These are phyloP conservation scores for Rhopalosiphum maidis DNA, from an alignment of 1,140 invertebrate genomes.

Conservation along the genomic window DNA sequence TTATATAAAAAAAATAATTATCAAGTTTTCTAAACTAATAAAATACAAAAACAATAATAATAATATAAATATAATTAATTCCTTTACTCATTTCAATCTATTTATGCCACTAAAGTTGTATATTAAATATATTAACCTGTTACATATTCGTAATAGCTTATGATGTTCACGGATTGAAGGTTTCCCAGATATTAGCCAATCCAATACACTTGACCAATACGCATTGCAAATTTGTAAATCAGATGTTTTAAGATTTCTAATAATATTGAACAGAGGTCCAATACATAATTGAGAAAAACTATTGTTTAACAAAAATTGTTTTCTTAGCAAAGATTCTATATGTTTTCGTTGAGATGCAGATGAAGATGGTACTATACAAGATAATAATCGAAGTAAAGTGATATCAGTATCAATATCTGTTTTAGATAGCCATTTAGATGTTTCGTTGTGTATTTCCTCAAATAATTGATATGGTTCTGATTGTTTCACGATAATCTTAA, in stretches of 20 bases:
- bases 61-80: background rate
- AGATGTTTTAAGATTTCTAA: slow-evolving; percentile 51
- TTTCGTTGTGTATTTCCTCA: slow-evolving; percentile 32
- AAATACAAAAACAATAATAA: background rate
- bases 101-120: background rate
- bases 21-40: background rate
- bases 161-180: background rate
- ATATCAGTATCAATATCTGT: slow-evolving; percentile 39
- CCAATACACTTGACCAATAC: slow-evolving; percentile 49
- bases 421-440: slow-evolving; percentile 46
- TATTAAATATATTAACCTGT: slow-evolving; percentile 21
- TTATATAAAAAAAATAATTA: background rate
- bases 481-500: slow-evolving; percentile 48
- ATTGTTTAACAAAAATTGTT: slow-evolving; percentile 49
- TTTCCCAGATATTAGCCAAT: slow-evolving; percentile 33
- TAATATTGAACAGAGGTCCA: slow-evolving; percentile 44
- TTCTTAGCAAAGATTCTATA: slow-evolving; percentile 24
- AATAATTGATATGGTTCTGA: slow-evolving; percentile 47
- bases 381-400: slow-evolving; percentile 36
- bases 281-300: slow-evolving; percentile 22
- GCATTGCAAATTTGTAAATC: slow-evolving; percentile 32
- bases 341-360: slow-evolving; percentile 8
- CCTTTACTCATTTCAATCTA: background rate
- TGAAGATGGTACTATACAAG: slow-evolving; percentile 43
- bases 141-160: slow-evolving; percentile 47